phyloP scores from a whole-genome alignment of 2,888 invertebrate genomes.

The Unio delphinus region DNA sequence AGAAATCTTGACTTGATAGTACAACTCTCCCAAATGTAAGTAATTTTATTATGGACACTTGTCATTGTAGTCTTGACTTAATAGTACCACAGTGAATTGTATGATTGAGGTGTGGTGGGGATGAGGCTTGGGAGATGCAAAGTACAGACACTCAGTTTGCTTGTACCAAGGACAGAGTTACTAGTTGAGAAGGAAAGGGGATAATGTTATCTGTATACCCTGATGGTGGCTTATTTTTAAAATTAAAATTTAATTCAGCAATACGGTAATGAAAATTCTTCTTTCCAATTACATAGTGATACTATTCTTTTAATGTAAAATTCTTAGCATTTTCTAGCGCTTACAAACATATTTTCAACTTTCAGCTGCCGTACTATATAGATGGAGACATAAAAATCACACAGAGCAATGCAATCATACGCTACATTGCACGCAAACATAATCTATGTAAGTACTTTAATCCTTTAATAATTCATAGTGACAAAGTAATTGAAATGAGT shows the following conservation, averaged over 20 bases:
- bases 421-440: slow-evolving; percentile 72
- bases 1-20: background rate
- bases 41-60: too few species aligned
- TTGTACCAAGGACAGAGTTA: too few species aligned
- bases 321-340: too few species aligned
- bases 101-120: too few species aligned
- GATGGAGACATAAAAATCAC: slow-evolving; percentile 72
- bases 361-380: slow-evolving; percentile 72
- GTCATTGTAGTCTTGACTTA: too few species aligned
- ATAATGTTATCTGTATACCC: background rate
- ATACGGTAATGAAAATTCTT: too few species aligned
- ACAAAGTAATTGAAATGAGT: background rate
- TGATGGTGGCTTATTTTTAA: background rate
- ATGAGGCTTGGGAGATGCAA: too few species aligned
- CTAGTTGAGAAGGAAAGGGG: too few species aligned
- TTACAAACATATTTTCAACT: slow-evolving; percentile 3
- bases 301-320: background rate
- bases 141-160: too few species aligned
- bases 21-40: too few species aligned
- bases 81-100: too few species aligned
- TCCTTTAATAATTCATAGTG: background rate
- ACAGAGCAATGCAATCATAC: slow-evolving; percentile 72
- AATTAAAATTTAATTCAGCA: background rate
- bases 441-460: slow-evolving; percentile 63
- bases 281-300: background rate